Percentiles rank a stretch among this genome's conserved stretches.
Conservation (phyloP, 2,888 invertebrate genomes). For the Eupithecia subfuscata region DNA sequence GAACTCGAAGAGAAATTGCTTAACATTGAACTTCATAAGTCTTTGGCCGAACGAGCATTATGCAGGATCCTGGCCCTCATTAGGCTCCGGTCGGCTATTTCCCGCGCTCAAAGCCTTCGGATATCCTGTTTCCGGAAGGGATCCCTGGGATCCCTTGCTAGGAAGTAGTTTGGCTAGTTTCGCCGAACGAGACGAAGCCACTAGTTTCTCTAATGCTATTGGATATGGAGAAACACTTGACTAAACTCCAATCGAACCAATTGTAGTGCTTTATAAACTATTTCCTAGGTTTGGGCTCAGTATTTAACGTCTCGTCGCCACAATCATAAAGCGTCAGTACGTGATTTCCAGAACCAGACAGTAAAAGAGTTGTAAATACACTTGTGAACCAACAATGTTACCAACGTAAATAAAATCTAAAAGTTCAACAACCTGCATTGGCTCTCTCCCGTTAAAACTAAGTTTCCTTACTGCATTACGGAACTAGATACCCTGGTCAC, state of each 20-base stretch:
- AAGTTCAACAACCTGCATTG: conserved; percentile 24
- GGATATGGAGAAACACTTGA: not conserved
- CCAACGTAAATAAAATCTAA: conserved; percentile 23
- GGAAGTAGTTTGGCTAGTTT: conserved; percentile 55
- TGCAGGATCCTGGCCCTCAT: conserved; percentile 57
- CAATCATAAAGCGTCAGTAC: not conserved
- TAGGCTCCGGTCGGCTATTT: conserved; percentile 67
- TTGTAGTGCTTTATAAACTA: not conserved
- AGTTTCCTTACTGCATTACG: conserved; percentile 26
- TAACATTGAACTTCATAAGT: conserved; percentile 14
- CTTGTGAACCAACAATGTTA: conserved; percentile 26
- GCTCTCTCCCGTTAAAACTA: conserved; percentile 19
- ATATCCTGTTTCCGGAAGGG: conserved; percentile 62
- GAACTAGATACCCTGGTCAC: conserved; percentile 59
- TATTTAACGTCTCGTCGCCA: not conserved
- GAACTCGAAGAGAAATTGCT: not conserved
- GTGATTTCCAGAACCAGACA: not conserved
- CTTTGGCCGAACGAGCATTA: conserved; percentile 24
- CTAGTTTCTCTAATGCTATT: conserved; percentile 1
- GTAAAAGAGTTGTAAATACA: conserved; percentile 11
- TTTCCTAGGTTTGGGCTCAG: not conserved
- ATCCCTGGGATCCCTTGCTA: conserved; percentile 47
- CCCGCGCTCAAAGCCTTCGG: conserved; percentile 60
- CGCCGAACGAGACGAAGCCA: conserved; percentile 17
- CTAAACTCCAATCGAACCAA: not conserved